Evolutionary conservation across 2,797 vertebrate species (phyloP).

Genomic region (Scolopax bukidnonensis): DNA sequence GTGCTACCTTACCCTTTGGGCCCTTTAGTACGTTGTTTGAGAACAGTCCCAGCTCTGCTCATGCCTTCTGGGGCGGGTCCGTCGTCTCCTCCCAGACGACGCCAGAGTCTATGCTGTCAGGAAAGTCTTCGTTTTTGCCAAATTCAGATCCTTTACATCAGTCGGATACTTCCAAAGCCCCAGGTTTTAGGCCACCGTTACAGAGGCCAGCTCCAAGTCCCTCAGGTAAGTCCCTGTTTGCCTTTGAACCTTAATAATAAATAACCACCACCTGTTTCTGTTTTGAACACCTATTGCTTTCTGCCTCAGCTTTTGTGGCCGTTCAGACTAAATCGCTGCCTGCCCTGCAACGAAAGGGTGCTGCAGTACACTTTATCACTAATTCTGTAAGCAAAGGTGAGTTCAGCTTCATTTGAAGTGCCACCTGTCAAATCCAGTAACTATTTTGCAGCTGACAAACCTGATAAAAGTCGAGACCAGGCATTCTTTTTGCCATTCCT

Average conservation of each 20-base stretch:
- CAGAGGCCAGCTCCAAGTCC: conserved; percentile 83
- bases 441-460: not conserved
- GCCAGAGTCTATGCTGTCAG: conserved; percentile 81
- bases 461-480: not conserved
- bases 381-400: not conserved
- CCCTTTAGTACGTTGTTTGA: conserved; percentile 85
- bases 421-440: not conserved
- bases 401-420: not conserved
- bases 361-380: not conserved
- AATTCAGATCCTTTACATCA: conserved; percentile 83
- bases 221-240: conserved; percentile 77
- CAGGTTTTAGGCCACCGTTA: conserved; percentile 83
- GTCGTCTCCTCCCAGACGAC: conserved; percentile 83
- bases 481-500: not conserved
- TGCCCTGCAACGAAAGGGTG: not conserved
- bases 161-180: conserved; percentile 86
- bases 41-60: conserved; percentile 78
- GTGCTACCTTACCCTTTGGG: conserved; percentile 80
- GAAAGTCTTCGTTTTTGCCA: conserved; percentile 84
- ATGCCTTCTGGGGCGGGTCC: conserved; percentile 84
- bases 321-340: rapidly evolving
- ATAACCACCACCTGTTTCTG: not conserved
- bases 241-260: rapidly evolving
- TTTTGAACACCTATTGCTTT: not conserved
- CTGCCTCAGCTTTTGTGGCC: not conserved